Base-by-base conservation (phyloP, 2,113 vertebrate genomes). In the Alosa alosa region DNA sequence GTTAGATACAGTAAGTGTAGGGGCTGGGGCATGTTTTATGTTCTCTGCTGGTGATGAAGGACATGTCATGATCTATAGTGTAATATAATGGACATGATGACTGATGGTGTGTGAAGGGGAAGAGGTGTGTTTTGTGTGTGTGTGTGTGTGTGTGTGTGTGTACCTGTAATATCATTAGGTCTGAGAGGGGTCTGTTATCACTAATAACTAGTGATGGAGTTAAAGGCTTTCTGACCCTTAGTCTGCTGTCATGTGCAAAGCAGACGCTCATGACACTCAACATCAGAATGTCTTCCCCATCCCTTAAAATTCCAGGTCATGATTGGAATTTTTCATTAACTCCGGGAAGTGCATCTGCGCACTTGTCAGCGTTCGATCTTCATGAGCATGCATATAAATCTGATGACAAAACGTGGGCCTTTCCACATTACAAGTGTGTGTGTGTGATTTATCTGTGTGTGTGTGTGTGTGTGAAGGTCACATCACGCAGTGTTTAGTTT, bases 281-380 rank as follows among this genome's bases (percentile, higher is more conserved):
- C 31, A 78, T 78, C 25, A 31, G 72, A 78, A 78, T 78, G 72
- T 36, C 72, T 10, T 39, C 13, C 4, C 10, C 72, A 39, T 78
- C 31, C 72, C 72, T 39, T 11, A 41, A 78, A 78, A 78, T 78
- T 78, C 72, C 72, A 78, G 72, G 72, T 78, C 72, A 78, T 78
- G 72, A 78, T 78, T 36, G 72, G 31, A 78, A 78, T 36, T 41
- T 78, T 78, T 78, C 72, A 78, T 78, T 78, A 39, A 78, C 72
- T 78, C 4, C 10, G 31, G 31, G 31, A 36, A 31, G 25, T 13
- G 31, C 36, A 15, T 25, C 64, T 13, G 64, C 0, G 13, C 11
- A 11, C 72, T 18, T 17, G 72, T 39, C 72, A 78, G 31, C 2
- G 11, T 36, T 78, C 31, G 15, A 39, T 39, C 36, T 78, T 36